Conservation (phyloP, 2,797 vertebrate species). For the Sebastes jordani region DNA sequence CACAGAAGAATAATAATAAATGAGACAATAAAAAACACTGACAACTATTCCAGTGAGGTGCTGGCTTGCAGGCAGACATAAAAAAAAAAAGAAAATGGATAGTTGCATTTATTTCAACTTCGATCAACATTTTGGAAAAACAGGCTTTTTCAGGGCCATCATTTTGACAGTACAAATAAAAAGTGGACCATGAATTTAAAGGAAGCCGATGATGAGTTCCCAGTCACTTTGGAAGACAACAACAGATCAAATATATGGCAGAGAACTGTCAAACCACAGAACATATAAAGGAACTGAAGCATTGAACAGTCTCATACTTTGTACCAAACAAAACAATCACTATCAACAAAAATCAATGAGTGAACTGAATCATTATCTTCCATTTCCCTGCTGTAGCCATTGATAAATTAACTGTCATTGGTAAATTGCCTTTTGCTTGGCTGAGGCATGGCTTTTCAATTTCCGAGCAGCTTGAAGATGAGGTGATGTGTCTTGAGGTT, state of each 20-base stretch:
- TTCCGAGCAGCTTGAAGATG: conserved; percentile 37
- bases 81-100: not conserved
- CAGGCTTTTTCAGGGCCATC: not conserved
- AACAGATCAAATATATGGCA: not conserved
- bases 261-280: not conserved
- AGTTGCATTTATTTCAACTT: not conserved
- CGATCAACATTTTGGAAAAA: not conserved
- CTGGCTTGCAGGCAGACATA: not conserved
- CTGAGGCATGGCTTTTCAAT: not conserved
- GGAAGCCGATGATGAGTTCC: not conserved
- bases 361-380: conserved; percentile 19
- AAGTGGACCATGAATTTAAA: not conserved
- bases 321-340: not conserved
- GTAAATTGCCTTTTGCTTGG: conserved; percentile 40
- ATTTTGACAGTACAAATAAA: not conserved
- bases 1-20: not conserved
- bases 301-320: not conserved
- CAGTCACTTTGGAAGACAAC: not conserved
- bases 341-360: conserved; percentile 13
- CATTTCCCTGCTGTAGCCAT: not conserved
- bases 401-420: conserved; percentile 37
- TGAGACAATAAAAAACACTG: not conserved
- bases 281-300: not conserved
- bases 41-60: not conserved
- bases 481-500: conserved; percentile 23